Conservation (phyloP, 2,113 vertebrate species). For the Dasyprocta punctata region DNA sequence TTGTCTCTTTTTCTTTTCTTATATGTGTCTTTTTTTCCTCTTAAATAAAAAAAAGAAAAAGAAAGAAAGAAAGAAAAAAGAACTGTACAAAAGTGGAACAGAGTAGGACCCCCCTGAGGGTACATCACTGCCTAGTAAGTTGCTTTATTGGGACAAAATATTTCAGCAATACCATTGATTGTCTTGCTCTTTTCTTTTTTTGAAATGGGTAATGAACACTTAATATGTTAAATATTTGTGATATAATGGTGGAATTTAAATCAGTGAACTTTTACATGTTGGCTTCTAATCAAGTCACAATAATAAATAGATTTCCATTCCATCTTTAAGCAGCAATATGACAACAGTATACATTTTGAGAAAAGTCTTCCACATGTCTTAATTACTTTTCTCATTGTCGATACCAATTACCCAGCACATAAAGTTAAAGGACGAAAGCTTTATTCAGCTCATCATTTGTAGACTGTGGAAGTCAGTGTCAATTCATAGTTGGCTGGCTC, state of each 20-base stretch:
- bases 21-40: too few relatives aligned
- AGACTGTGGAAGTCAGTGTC: too few relatives aligned
- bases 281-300: neutral
- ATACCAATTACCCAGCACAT: neutral
- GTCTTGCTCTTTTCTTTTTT: neutral
- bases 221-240: neutral
- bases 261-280: neutral
- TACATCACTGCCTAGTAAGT: neutral
- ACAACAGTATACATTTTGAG: neutral
- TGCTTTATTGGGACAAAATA: neutral
- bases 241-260: neutral
- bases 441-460: neutral
- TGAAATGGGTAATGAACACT: neutral
- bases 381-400: neutral
- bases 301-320: neutral
- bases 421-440: neutral
- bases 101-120: neutral
- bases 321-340: neutral
- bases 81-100: neutral
- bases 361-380: neutral
- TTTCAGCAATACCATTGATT: neutral
- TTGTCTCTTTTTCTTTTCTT: too few relatives aligned
- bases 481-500: neutral
- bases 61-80: neutral
- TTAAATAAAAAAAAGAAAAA: too few relatives aligned